Percentiles rank a stretch among this genome's conserved stretches.
Evolutionary conservation across 2,113 vertebrate genomes (phyloP).

Genomic region (Girardinichthys multiradiatus): DNA sequence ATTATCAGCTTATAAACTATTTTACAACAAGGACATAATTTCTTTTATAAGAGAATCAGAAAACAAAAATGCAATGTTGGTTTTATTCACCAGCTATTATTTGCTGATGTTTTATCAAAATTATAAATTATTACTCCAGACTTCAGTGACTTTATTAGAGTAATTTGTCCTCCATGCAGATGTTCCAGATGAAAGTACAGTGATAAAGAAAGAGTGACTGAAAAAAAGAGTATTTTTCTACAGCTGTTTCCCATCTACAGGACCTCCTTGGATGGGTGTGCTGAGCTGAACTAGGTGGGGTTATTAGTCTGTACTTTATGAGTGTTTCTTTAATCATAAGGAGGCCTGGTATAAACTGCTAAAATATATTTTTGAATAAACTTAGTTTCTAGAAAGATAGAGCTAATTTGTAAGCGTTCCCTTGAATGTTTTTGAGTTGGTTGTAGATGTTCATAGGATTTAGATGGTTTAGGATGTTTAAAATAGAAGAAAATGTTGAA

Average conservation of each 20-base stretch:
- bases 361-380: slow-evolving; percentile 77
- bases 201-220: slow-evolving; percentile 9
- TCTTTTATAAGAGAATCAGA: slow-evolving; percentile 22
- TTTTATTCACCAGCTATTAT: slow-evolving; percentile 8
- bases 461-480: slow-evolving; percentile 36
- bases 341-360: slow-evolving; percentile 46
- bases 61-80: slow-evolving; percentile 13
- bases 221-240: slow-evolving; percentile 79
- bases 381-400: slow-evolving; percentile 53
- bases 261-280: slow-evolving; percentile 44
- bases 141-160: slow-evolving; percentile 20
- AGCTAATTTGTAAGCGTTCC: slow-evolving; percentile 58
- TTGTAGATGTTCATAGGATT: slow-evolving; percentile 35
- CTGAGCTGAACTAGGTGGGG: slow-evolving; percentile 38
- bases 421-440: slow-evolving; percentile 47
- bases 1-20: slow-evolving; percentile 41
- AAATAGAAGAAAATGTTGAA: slow-evolving; percentile 50
- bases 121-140: slow-evolving; percentile 44
- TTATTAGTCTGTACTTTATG: slow-evolving; percentile 43
- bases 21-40: slow-evolving; percentile 16
- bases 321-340: slow-evolving; percentile 48
- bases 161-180: slow-evolving; percentile 26
- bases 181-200: slow-evolving; percentile 25
- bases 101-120: slow-evolving; percentile 29
- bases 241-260: slow-evolving; percentile 58